Conservation (phyloP, 2,888 invertebrate genomes). For the Portevinia maculata region DNA sequence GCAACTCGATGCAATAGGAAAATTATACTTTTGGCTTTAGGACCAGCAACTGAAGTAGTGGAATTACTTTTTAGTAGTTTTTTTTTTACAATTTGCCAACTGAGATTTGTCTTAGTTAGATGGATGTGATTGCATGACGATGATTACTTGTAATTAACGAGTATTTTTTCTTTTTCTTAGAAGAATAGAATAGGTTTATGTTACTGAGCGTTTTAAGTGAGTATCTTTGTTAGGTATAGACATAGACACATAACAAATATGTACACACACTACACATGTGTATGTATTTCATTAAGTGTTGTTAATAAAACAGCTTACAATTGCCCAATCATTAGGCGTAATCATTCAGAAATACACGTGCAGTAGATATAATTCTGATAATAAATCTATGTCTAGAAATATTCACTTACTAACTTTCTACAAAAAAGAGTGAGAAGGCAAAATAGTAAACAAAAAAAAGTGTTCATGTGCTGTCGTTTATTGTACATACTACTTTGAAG, state of each 20-base stretch:
- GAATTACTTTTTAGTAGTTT: neutral
- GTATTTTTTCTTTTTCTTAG: slow-evolving; percentile 26
- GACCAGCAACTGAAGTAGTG: slow-evolving; percentile 2
- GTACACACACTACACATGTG: neutral
- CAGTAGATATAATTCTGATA: slow-evolving; percentile 13
- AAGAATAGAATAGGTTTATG: neutral
- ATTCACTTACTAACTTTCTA: neutral
- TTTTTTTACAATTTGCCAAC: slow-evolving; percentile 9
- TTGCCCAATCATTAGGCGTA: slow-evolving; percentile 45
- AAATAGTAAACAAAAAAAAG: slow-evolving; percentile 15
- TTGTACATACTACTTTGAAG: neutral
- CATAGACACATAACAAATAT: neutral
- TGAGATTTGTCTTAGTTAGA: slow-evolving; percentile 37
- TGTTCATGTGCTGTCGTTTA: slow-evolving; percentile 34
- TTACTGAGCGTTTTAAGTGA: slow-evolving; percentile 22
- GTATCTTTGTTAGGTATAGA: slow-evolving; percentile 8
- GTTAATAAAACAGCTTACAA: slow-evolving; percentile 34
- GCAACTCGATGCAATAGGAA: slow-evolving; percentile 20
- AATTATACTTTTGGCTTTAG: slow-evolving; percentile 43
- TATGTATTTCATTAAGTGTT: slow-evolving; percentile 40
- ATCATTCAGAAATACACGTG: slow-evolving; percentile 37
- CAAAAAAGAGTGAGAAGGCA: slow-evolving; percentile 17
- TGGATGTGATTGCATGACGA: slow-evolving; percentile 57
- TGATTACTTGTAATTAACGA: slow-evolving; percentile 59
- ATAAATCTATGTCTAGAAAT: slow-evolving; percentile 16